A percentile compares a stretch with the other conserved stretches of the same genome.
Conservation (phyloP, 2,113 vertebrate genomes). For the Promerops cafer region DNA sequence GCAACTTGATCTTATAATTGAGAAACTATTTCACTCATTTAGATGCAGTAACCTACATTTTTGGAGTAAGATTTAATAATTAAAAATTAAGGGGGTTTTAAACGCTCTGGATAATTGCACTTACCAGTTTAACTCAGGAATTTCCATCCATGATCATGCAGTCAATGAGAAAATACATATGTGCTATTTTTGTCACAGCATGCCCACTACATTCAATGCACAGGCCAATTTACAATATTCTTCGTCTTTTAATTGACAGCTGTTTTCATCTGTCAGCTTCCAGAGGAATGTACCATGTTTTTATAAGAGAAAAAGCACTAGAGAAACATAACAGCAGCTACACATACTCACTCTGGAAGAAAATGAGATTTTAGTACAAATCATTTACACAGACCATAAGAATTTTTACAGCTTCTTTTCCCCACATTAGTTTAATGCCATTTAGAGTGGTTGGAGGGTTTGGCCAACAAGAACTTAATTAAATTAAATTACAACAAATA, state of each 20-base stretch:
- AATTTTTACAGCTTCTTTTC: neutral
- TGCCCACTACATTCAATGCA: neutral
- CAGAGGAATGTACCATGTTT: neutral
- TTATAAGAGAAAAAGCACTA: neutral
- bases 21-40: neutral
- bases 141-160: neutral
- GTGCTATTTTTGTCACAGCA: neutral
- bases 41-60: neutral
- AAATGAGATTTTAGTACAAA: neutral
- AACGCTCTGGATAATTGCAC: neutral
- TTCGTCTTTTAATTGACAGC: neutral
- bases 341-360: neutral
- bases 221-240: neutral
- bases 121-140: neutral
- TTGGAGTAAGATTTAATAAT: neutral
- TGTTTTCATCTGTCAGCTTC: neutral
- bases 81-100: neutral
- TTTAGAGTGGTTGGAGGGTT: neutral
- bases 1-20: neutral
- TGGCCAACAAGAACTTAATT: neutral
- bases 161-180: neutral
- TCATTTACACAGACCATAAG: neutral
- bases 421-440: neutral
- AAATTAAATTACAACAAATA: neutral
- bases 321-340: neutral